Evolutionary conservation across 1,140 invertebrate species (phyloP), one percentile per base, ranked within the genome.

Genomic region (Bactericera cockerelli): DNA sequence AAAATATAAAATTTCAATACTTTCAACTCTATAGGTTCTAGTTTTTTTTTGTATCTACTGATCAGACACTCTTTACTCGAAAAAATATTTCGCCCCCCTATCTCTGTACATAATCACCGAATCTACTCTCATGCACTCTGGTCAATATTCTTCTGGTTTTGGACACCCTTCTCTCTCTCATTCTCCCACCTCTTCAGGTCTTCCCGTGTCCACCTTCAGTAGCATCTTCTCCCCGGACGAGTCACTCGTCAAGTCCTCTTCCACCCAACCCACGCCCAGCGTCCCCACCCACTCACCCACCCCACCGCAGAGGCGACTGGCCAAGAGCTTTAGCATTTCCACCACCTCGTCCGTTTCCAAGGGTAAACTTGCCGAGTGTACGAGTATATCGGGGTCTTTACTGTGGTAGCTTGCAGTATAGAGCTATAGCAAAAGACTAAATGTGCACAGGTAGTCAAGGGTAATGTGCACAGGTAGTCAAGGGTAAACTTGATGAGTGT

Each of bases 311-410:
- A 79, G 87, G 64, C 79, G 87, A 66, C 79, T 89, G 67, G 86
- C 87, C 63, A 90, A 91, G 77, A 89, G 86, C 75, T 89, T 90
- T 79, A 89, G 86, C 74, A 85, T 88, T 65, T 78, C 82, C 65
- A 49, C 42, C 22, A 79, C 82, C 65, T 82, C 81, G 66, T 75
- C 80, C 63, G 73, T 76, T 59, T 75, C 75, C 59, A 78, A 76
- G 75, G 75, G 76, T 78, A 77, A 57, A 60, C 56, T 59, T 55
- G 42, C 38, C n/a, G n/a, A n/a, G n/a, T n/a, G n/a, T n/a, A n/a
- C n/a, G n/a, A 31, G n/a, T n/a, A n/a, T n/a, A n/a, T n/a, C n/a
- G n/a, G n/a, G n/a, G n/a, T n/a, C n/a, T n/a, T n/a, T n/a, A n/a
- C n/a, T n/a, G n/a, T n/a, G n/a, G n/a, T n/a, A n/a, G n/a, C n/a